Percentiles rank a stretch among this genome's conserved stretches.
Evolutionary conservation across 2,113 vertebrate species (phyloP).

Genomic region (Entelurus aequoreus): DNA sequence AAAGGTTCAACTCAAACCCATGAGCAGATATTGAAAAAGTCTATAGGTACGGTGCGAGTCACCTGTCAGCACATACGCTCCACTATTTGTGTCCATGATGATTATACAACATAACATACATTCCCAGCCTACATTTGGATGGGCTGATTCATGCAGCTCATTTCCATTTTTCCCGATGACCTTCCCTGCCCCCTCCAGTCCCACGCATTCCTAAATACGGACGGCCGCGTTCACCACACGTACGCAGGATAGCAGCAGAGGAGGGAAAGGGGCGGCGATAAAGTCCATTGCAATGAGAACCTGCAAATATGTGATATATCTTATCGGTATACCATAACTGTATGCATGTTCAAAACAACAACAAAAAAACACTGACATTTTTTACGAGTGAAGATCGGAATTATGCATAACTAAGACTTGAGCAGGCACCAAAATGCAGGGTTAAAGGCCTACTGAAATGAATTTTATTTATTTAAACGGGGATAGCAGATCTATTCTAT

Average conservation of each 20-base stretch:
- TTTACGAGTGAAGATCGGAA: too few species aligned
- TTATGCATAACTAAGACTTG: too few species aligned
- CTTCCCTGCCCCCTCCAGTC: slow-evolving; percentile 50
- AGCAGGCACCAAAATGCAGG: too few species aligned
- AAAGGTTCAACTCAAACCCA: too few species aligned
- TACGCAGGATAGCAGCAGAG: slow-evolving; percentile 41
- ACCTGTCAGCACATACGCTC: neutral
- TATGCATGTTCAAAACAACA: too few species aligned
- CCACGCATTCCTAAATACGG: slow-evolving; percentile 60
- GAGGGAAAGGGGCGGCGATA: slow-evolving; percentile 23
- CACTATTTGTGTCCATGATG: slow-evolving; percentile 2
- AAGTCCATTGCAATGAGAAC: neutral
- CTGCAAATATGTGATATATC: too few species aligned
- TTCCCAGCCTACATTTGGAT: slow-evolving; percentile 51
- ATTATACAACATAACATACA: slow-evolving; percentile 59
- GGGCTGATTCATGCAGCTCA: slow-evolving; percentile 58
- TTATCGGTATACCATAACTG: too few species aligned
- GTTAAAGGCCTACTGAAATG: too few species aligned
- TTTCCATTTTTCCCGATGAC: slow-evolving; percentile 60
- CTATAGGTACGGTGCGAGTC: neutral
- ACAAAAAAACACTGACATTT: too few species aligned
- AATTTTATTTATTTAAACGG: too few species aligned
- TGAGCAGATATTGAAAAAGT: neutral
- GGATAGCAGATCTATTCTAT: too few species aligned
- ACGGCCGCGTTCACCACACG: slow-evolving; percentile 50